These are phyloP conservation scores for Macrosiphum euphorbiae DNA, from an alignment of 2,888 invertebrate genomes.

Conservation along the genomic window DNA sequence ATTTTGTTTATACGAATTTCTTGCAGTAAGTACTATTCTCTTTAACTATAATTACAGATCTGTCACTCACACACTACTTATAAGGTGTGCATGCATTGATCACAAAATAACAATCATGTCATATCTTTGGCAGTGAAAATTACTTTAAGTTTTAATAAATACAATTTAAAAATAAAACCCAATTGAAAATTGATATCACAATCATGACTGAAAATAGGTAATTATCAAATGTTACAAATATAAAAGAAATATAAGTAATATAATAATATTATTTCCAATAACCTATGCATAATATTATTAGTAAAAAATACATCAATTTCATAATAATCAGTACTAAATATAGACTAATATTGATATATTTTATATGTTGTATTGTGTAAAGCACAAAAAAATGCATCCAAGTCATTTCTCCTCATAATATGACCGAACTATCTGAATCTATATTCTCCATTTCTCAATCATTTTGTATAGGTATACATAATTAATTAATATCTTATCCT, in stretches of 20 bases:
- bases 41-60: conserved; percentile 21
- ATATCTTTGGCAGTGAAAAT: not conserved
- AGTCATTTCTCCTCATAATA: not conserved
- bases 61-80: not conserved
- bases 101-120: not conserved
- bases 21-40: not conserved
- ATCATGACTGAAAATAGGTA: not conserved
- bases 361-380: not conserved
- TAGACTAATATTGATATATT: not conserved
- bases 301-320: not conserved
- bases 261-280: not conserved
- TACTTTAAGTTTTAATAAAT: not conserved
- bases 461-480: not conserved
- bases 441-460: not conserved
- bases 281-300: not conserved
- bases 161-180: not conserved
- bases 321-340: not conserved
- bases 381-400: not conserved
- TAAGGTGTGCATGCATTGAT: not conserved
- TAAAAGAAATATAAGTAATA: not conserved
- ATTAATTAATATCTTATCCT: not conserved
- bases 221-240: not conserved
- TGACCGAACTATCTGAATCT: not conserved
- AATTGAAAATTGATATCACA: not conserved
- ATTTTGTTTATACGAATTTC: not conserved